Evolutionary conservation across 2,797 vertebrate genomes (phyloP).

Genomic region (Austrolebias charrua): DNA sequence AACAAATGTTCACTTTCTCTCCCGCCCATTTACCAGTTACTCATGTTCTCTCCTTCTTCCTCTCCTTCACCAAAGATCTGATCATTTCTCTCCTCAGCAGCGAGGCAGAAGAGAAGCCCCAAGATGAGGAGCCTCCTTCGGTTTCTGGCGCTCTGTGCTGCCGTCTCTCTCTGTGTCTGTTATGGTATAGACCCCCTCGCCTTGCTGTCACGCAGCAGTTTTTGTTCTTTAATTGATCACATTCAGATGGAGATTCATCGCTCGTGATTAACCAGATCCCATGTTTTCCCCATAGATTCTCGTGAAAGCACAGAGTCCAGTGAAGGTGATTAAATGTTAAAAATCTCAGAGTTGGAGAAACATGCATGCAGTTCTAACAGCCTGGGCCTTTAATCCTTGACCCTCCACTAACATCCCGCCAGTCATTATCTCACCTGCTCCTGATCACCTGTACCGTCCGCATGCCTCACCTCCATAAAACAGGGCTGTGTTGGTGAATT

Average conservation of each 20-base stretch:
- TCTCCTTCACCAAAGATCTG: not conserved
- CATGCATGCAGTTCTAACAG: conserved; percentile 55
- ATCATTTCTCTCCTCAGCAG: conserved; percentile 14
- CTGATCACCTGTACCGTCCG: not conserved
- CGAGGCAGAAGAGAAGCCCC: conserved; percentile 24
- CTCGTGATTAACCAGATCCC: conserved; percentile 51
- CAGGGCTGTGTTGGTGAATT: not conserved
- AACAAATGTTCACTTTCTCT: too few relatives aligned
- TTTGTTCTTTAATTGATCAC: too few relatives aligned
- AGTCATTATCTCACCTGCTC: not conserved
- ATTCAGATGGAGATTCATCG: conserved; percentile 14
- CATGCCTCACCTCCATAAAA: not conserved
- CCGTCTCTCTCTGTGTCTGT: conserved; percentile 61
- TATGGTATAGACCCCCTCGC: conserved; percentile 46
- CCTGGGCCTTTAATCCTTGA: conserved; percentile 7
- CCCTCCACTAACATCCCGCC: conserved; percentile 12
- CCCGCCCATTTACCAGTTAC: too few relatives aligned
- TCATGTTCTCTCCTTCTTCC: not conserved
- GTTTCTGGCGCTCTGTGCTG: conserved; percentile 61
- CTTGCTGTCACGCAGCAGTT: not conserved
- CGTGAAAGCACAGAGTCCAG: conserved; percentile 79
- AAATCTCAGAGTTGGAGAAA: conserved; percentile 53
- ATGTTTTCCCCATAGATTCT: conserved; percentile 76
- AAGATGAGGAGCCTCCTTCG: conserved; percentile 70
- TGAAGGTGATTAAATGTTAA: conserved; percentile 76